Evolutionary conservation across 2,888 invertebrate genomes (phyloP).

Genomic region (Acrobasis consociella): DNA sequence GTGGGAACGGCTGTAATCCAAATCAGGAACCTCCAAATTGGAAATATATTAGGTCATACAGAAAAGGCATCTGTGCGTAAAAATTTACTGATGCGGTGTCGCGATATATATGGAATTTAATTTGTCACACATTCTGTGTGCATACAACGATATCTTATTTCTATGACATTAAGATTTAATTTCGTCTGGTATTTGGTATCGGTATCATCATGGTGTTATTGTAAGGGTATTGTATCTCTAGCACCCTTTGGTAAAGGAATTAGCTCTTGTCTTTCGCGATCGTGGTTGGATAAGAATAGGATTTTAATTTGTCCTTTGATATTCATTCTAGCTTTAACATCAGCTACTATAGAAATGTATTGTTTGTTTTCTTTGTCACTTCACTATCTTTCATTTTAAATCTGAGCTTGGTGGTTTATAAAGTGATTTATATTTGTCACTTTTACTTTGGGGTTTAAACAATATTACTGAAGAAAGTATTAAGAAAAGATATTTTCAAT

Average conservation of each 20-base stretch:
- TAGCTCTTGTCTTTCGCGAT: constrained; percentile 69
- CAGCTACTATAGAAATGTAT: constrained; percentile 12
- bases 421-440: too few relatives aligned
- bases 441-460: too few relatives aligned
- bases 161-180: constrained; percentile 39
- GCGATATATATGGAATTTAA: constrained; percentile 54
- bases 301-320: constrained; percentile 61
- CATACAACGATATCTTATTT: constrained; percentile 25
- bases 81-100: constrained; percentile 75
- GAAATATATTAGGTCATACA: constrained; percentile 60
- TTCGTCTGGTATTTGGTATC: constrained; percentile 29
- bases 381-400: background rate
- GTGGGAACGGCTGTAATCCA: constrained; percentile 57
- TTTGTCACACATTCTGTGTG: constrained; percentile 38
- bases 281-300: constrained; percentile 71
- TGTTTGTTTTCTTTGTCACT: constrained; percentile 11
- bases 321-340: constrained; percentile 28
- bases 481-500: too few relatives aligned
- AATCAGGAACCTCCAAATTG: constrained; percentile 55
- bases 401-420: background rate
- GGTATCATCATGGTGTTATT: constrained; percentile 40
- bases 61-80: constrained; percentile 72
- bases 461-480: too few relatives aligned
- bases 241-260: constrained; percentile 73
- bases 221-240: constrained; percentile 53